These are phyloP conservation scores for Papilio xuthus DNA, from an alignment of 1,140 invertebrate species.

Conservation along the genomic window DNA sequence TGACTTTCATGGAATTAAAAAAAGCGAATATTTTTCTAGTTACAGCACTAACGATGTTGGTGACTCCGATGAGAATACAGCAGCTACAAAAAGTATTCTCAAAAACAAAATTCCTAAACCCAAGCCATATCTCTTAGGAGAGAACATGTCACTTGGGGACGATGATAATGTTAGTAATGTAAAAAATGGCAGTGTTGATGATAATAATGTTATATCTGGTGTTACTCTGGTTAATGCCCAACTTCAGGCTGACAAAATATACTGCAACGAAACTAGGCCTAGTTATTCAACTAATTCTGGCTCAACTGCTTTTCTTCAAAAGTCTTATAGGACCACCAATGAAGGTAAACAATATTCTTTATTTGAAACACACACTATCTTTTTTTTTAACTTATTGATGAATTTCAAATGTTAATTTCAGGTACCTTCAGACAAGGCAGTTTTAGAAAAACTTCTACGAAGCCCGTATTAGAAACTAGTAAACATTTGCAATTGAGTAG, in stretches of 20 bases:
- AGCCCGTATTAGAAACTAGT: background rate
- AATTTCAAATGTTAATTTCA: slow-evolving; percentile 43
- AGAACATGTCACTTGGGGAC: slow-evolving; percentile 80
- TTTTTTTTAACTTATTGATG: background rate
- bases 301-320: slow-evolving; percentile 44
- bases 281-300: slow-evolving; percentile 47
- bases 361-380: slow-evolving; percentile 12
- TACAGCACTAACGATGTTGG: slow-evolving; percentile 49
- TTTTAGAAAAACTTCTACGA: background rate
- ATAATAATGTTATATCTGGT: slow-evolving; percentile 45
- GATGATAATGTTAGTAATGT: slow-evolving; percentile 45
- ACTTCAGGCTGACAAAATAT: slow-evolving; percentile 55
- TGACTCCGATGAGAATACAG: slow-evolving; percentile 78
- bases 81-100: slow-evolving; percentile 85
- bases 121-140: slow-evolving; percentile 86
- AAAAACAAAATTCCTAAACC: slow-evolving; percentile 88
- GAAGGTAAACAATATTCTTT: slow-evolving; percentile 53
- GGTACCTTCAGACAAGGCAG: slow-evolving; percentile 50
- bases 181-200: slow-evolving; percentile 42
- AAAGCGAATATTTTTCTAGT: slow-evolving; percentile 42
- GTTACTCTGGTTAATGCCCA: slow-evolving; percentile 72
- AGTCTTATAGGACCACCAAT: slow-evolving; percentile 57
- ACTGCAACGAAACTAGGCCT: slow-evolving; percentile 53
- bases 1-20: slow-evolving; percentile 45
- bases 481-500: background rate